These are phyloP conservation scores for Diarsia brunnea DNA, from an alignment of 2,888 invertebrate species.

Conservation along the genomic window DNA sequence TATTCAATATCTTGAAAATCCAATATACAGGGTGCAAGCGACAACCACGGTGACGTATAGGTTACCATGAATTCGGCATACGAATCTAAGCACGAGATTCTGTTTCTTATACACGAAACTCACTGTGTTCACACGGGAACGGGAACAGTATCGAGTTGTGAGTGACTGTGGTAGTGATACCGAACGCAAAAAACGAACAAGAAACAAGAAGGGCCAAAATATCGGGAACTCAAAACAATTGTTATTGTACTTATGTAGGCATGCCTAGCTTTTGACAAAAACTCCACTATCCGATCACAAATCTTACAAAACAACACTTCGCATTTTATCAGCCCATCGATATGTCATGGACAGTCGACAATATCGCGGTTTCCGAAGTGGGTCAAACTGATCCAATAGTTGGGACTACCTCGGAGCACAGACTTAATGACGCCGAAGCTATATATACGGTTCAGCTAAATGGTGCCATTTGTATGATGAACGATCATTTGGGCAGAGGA, in stretches of 20 bases:
- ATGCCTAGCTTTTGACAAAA: background rate
- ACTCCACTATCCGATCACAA: background rate
- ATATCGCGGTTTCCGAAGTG: constrained; percentile 26
- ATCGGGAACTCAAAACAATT: too few species aligned
- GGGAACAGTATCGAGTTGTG: too few species aligned
- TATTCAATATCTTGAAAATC: constrained; percentile 20
- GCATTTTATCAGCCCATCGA: constrained; percentile 2
- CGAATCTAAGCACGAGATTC: too few species aligned
- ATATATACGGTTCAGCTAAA: constrained; percentile 5
- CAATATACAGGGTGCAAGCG: background rate
- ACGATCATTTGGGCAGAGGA: background rate
- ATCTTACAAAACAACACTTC: background rate
- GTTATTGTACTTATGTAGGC: too few species aligned
- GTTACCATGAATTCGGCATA: background rate
- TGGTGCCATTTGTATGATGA: constrained; percentile 3
- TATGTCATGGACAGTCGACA: constrained; percentile 17
- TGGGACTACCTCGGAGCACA: constrained; percentile 2
- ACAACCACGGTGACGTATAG: background rate
- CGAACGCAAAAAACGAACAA: too few species aligned
- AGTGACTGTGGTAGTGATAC: too few species aligned
- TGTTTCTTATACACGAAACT: too few species aligned
- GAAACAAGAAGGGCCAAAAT: too few species aligned
- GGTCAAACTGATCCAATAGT: constrained; percentile 36
- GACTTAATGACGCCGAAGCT: constrained; percentile 14
- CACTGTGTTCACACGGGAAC: too few species aligned